phyloP scores from a whole-genome alignment of 1,140 invertebrate genomes.

The Psix sp. region DNA sequence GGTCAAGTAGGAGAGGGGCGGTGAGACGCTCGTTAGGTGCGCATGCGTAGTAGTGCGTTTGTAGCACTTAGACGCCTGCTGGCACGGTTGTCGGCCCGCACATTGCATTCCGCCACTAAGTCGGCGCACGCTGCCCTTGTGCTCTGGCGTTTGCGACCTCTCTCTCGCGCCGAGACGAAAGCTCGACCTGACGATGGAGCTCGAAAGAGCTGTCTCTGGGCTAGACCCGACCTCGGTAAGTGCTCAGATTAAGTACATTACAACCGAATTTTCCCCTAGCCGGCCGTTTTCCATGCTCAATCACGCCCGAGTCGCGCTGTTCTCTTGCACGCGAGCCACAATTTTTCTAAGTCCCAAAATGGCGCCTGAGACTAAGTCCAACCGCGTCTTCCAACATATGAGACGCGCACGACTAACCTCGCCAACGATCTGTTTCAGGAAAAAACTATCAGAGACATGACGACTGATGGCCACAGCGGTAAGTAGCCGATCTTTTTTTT shows the following conservation, averaged over 20 bases:
- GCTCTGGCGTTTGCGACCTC: constrained; percentile 29
- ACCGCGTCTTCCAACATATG: constrained; percentile 44
- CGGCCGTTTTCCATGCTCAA: constrained; percentile 47
- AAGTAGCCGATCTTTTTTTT: constrained; percentile 59
- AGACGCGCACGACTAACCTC: constrained; percentile 35
- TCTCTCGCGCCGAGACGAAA: constrained; percentile 9
- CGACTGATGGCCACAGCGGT: constrained; percentile 72
- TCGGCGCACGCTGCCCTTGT: constrained; percentile 21
- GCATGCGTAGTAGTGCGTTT: constrained; percentile 65
- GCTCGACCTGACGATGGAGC: constrained; percentile 24
- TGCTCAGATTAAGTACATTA: not conserved
- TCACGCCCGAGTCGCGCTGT: constrained; percentile 57
- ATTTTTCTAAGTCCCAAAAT: constrained; percentile 91
- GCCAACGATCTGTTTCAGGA: constrained; percentile 68
- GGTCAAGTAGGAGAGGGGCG: not conserved
- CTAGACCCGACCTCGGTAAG: constrained; percentile 18
- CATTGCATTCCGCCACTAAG: constrained; percentile 16
- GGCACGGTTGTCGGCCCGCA: constrained; percentile 14
- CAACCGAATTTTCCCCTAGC: constrained; percentile 6
- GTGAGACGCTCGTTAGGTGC: constrained; percentile 5
- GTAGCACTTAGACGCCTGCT: constrained; percentile 66
- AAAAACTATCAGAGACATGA: constrained; percentile 71
- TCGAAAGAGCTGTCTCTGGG: constrained; percentile 18
- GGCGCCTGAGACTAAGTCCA: constrained; percentile 86
- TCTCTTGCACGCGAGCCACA: constrained; percentile 77